A percentile compares a stretch with the other conserved stretches of the same genome.
Conservation (phyloP, 2,113 vertebrate species). For the Synodontis membranacea region DNA sequence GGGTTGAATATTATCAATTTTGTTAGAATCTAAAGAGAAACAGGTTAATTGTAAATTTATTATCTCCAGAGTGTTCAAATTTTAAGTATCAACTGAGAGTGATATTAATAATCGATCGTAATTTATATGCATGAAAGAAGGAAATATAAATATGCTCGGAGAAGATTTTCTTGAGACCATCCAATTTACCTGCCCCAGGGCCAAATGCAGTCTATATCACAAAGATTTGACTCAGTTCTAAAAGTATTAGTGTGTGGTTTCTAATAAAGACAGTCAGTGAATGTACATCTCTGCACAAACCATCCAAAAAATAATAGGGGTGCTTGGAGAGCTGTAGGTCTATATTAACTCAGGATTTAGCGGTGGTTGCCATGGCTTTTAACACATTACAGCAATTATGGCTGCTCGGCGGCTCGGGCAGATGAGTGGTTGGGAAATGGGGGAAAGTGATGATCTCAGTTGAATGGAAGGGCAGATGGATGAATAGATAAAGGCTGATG, state of each 20-base stretch:
- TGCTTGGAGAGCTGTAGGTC: constrained; percentile 81
- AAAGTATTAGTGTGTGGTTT: background rate
- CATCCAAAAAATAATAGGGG: constrained; percentile 86
- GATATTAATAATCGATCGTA: background rate
- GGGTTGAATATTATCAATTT: too few species aligned
- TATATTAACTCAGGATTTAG: constrained; percentile 87
- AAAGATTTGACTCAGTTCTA: background rate
- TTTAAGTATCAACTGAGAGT: background rate
- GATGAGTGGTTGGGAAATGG: constrained; percentile 36
- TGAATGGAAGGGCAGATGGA: constrained; percentile 89
- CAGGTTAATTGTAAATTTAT: too few species aligned
- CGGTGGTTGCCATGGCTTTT: constrained; percentile 91
- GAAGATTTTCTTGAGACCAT: too few species aligned
- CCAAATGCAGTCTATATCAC: background rate
- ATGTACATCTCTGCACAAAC: constrained; percentile 80
- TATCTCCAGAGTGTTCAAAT: background rate
- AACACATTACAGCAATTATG: constrained; percentile 95
- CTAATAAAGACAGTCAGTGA: background rate
- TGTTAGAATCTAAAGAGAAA: too few species aligned
- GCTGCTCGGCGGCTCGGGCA: constrained; percentile 82
- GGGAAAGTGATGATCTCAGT: constrained; percentile 89
- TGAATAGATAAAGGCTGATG: constrained; percentile 66
- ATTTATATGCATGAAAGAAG: too few species aligned
- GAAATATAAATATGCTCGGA: background rate
- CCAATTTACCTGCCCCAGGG: background rate